Base-by-base conservation (phyloP, 2,797 vertebrate genomes). In the Halcyon chelicuti region DNA sequence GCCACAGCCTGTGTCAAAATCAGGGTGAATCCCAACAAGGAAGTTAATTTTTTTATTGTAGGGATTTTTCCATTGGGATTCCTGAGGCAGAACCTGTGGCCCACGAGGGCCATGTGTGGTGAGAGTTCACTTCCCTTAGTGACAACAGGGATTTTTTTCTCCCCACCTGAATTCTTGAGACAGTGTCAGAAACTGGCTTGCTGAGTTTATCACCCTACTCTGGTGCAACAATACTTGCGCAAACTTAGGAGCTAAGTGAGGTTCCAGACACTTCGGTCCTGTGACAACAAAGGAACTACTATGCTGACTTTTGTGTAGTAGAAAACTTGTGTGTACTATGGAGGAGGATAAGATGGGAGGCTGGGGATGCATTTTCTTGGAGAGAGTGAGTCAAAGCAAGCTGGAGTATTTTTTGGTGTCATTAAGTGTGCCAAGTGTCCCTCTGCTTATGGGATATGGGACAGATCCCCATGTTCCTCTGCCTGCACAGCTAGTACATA, bases 101-200 rank as follows among this genome's bases (percentile, higher is more conserved):
- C 46, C 26, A 26, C 0, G 0, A 46, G 5, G 22, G 2, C 20
- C 4, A 3, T 14, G 11, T 16, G 20, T 44, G 25, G 15, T 33
- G 21, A 58, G 8, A 16, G 3, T 44, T 77, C n/a, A 8, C 11
- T 73, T 88, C 29, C 22, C 29, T 72, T 60, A 61, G 22, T 26
- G n/a, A 19, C 19, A 47, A 14, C 2, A 47, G n/a, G 8, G 20
- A 9, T 37, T 75, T 71, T 71, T 35, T 81, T 79, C 78, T 10
- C 10, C 10, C 15, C 10, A 55, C 18, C 16, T 73, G 42, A 78
- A 40, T 76, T 62, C 33, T 13, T 63, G 22, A 73, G 51, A 26
- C 14, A 49, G 23, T 37, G 21, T 76, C 65, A 79, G 60, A 71
- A 81, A 62, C 4, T 20, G 33, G 1, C 42, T 52, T 65, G 33